Percentiles rank a stretch among this genome's conserved stretches.
Evolutionary conservation across 1,140 invertebrate genomes (phyloP).

Genomic region (Drosophila lacteicornis): DNA sequence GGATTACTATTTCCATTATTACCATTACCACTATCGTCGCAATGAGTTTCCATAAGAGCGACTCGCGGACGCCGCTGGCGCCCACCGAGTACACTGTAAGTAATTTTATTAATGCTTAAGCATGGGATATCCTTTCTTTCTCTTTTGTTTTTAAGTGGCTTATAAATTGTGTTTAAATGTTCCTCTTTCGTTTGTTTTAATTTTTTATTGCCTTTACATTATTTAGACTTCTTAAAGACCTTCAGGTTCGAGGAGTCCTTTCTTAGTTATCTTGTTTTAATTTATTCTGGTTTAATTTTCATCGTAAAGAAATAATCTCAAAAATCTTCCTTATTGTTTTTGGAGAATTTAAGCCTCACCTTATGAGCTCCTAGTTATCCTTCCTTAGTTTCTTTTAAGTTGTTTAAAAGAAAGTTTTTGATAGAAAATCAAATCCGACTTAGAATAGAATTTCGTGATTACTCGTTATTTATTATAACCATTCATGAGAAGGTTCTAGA

Average conservation of each 20-base stretch:
- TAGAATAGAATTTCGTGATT: neutral
- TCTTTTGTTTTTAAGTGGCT: neutral
- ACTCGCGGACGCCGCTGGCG: conserved; percentile 80
- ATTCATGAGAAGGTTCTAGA: neutral
- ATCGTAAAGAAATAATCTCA: neutral
- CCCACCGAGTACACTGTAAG: conserved; percentile 83
- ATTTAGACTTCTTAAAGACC: too few relatives aligned
- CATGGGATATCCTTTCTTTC: too few relatives aligned
- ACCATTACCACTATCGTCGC: conserved; percentile 37
- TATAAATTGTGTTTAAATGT: too few relatives aligned
- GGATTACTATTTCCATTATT: conserved; percentile 37
- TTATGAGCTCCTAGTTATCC: too few relatives aligned
- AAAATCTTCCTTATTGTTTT: too few relatives aligned
- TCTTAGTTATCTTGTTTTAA: neutral
- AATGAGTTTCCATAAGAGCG: conserved; percentile 84
- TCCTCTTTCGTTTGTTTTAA: neutral
- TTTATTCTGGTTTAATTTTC: neutral
- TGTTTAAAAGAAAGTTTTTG: neutral
- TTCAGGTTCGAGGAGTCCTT: too few relatives aligned
- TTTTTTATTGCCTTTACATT: too few relatives aligned
- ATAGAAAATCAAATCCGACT: neutral
- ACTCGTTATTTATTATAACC: neutral
- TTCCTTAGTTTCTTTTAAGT: neutral
- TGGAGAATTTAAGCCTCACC: neutral
- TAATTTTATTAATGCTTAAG: conserved; percentile 15